These are phyloP conservation scores for Autographa gamma DNA, from an alignment of 2,888 invertebrate genomes.

Conservation along the genomic window DNA sequence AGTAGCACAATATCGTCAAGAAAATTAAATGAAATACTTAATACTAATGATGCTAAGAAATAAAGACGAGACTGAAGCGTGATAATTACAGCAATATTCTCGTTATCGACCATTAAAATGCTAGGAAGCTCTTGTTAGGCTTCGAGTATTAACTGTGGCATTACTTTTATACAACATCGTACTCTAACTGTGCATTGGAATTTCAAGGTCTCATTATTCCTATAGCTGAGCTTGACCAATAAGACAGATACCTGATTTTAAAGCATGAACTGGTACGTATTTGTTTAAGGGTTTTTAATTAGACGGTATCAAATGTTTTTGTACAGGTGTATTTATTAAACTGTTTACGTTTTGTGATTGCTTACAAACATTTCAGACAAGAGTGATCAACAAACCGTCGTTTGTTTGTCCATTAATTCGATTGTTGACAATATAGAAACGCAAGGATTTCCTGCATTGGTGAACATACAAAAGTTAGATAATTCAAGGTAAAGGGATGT, in stretches of 20 bases:
- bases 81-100: background rate
- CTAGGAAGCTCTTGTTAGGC: background rate
- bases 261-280: background rate
- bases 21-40: background rate
- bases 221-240: background rate
- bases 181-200: background rate
- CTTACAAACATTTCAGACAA: constrained; percentile 27
- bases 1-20: background rate
- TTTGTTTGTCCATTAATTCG: constrained; percentile 46
- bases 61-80: background rate
- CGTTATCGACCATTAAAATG: background rate
- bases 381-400: constrained; percentile 37
- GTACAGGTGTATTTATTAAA: background rate
- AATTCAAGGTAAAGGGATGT: constrained; percentile 50
- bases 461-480: constrained; percentile 52
- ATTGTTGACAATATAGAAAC: constrained; percentile 52
- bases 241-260: background rate
- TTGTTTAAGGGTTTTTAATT: background rate
- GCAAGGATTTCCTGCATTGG: constrained; percentile 57
- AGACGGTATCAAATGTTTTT: background rate
- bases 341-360: constrained; percentile 19
- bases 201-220: constrained; percentile 5
- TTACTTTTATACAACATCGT: constrained; percentile 8
- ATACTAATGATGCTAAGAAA: background rate
- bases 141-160: background rate